phyloP scores from a whole-genome alignment of 2,888 invertebrate genomes.

The Nycteola revayana region DNA sequence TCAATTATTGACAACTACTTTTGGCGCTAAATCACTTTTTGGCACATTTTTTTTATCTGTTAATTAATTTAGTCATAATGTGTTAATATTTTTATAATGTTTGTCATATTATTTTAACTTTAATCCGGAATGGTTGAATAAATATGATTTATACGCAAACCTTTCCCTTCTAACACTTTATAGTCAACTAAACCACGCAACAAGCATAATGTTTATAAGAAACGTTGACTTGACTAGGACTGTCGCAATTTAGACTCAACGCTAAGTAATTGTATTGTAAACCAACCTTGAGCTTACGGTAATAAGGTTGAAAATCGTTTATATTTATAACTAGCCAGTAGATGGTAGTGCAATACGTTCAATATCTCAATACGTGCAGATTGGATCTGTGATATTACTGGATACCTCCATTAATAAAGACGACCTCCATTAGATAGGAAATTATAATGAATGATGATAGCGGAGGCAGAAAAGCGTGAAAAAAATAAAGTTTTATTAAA shows the following conservation, averaged over 20 bases:
- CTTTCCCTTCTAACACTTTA: constrained; percentile 69
- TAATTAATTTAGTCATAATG: no score
- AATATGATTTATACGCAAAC: constrained; percentile 45
- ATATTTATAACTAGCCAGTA: constrained; percentile 30
- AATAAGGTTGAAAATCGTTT: constrained; percentile 39
- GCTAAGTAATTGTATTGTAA: constrained; percentile 18
- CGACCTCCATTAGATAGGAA: constrained; percentile 13
- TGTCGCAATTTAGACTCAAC: constrained; percentile 51
- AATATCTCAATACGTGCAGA: constrained; percentile 31
- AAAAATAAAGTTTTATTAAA: constrained; percentile 22
- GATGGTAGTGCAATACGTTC: constrained; percentile 58
- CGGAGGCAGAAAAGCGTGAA: constrained; percentile 45
- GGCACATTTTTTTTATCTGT: no score
- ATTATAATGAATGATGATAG: constrained; percentile 36
- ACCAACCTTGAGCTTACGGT: constrained; percentile 17
- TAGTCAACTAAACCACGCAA: constrained; percentile 69
- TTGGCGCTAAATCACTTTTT: constrained; percentile 9
- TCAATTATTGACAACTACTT: constrained; percentile 5
- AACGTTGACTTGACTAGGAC: constrained; percentile 63
- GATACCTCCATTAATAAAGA: constrained; percentile 26
- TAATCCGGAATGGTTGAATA: neutral
- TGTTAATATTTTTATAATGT: neutral
- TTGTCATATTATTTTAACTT: neutral
- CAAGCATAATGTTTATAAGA: constrained; percentile 72
- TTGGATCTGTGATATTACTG: constrained; percentile 43